Conservation (phyloP, 2,797 vertebrate genomes). For the Tadarida brasiliensis region DNA sequence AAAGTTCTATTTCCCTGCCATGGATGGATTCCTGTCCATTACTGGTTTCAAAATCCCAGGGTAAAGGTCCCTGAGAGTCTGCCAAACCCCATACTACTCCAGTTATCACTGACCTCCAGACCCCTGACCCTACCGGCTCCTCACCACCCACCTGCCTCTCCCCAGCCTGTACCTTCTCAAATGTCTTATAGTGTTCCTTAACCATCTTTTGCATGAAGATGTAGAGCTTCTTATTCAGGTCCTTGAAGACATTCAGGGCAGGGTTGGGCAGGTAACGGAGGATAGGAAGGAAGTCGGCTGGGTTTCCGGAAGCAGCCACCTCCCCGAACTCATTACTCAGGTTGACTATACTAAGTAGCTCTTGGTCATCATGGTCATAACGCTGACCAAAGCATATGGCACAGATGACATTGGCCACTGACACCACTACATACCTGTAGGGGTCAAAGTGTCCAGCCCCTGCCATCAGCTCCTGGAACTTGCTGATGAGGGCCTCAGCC, state of each 20-base stretch:
- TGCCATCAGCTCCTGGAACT: slow-evolving; percentile 89
- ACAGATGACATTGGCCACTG: slow-evolving; percentile 94
- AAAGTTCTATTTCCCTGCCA: not conserved
- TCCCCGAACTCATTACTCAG: slow-evolving; percentile 91
- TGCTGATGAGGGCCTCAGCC: slow-evolving; percentile 87
- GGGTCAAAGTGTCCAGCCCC: slow-evolving; percentile 90
- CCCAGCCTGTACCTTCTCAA: slow-evolving; percentile 91
- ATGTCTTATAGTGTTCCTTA: slow-evolving; percentile 92
- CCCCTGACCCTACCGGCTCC: not conserved
- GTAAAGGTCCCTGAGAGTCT: not conserved
- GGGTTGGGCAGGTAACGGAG: slow-evolving; percentile 92
- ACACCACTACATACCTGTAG: slow-evolving; percentile 90
- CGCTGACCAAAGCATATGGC: slow-evolving; percentile 94
- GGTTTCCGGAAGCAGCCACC: slow-evolving; percentile 89
- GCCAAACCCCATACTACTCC: not conserved
- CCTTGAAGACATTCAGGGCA: slow-evolving; percentile 89
- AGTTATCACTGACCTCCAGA: not conserved
- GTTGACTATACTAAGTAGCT: slow-evolving; percentile 90
- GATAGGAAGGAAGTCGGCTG: slow-evolving; percentile 93
- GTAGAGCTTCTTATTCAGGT: slow-evolving; percentile 88
- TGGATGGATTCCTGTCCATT: not conserved
- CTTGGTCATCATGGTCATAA: slow-evolving; percentile 90
- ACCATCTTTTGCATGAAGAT: slow-evolving; percentile 89
- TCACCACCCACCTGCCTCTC: not conserved
- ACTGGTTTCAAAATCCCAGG: not conserved